Evolutionary conservation across 2,113 vertebrate genomes (phyloP).

Genomic region (Rhadina sibilatrix): DNA sequence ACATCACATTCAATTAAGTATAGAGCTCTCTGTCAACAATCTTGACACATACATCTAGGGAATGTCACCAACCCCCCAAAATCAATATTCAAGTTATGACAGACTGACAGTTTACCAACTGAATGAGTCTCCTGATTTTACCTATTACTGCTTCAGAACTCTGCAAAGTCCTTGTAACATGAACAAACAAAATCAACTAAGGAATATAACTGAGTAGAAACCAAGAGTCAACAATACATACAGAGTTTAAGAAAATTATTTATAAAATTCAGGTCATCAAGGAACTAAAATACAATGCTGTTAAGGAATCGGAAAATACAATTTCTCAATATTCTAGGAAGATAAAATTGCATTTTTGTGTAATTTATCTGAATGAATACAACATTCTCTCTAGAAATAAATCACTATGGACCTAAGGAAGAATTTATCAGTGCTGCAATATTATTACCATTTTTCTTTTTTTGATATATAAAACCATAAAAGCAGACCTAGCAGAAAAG

Average conservation of each 20-base stretch:
- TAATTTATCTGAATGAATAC: not conserved
- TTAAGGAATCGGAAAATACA: not conserved
- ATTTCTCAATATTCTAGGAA: not conserved
- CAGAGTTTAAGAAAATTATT: not conserved
- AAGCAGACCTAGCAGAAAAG: not conserved
- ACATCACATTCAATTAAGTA: constrained; percentile 72
- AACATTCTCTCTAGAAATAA: not conserved
- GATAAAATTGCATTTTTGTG: not conserved
- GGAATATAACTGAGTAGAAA: constrained; percentile 29
- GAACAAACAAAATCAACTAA: constrained; percentile 65
- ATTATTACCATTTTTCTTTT: not conserved
- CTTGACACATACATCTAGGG: constrained; percentile 61
- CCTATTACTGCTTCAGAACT: constrained; percentile 36
- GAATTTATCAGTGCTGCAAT: not conserved
- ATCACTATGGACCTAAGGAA: not conserved
- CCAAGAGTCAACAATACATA: not conserved
- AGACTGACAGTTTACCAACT: constrained; percentile 66
- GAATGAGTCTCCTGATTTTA: constrained; percentile 65
- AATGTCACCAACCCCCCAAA: constrained; percentile 56
- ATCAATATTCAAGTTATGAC: constrained; percentile 75
- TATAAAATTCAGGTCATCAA: constrained; percentile 33
- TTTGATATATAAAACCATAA: not conserved
- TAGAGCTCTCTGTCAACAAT: constrained; percentile 69
- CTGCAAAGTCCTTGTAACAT: constrained; percentile 21
- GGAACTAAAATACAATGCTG: not conserved